Percentiles rank a stretch among this genome's conserved stretches.
phyloP scores from a whole-genome alignment of 2,113 vertebrate species.

The Myiagra hebetior region DNA sequence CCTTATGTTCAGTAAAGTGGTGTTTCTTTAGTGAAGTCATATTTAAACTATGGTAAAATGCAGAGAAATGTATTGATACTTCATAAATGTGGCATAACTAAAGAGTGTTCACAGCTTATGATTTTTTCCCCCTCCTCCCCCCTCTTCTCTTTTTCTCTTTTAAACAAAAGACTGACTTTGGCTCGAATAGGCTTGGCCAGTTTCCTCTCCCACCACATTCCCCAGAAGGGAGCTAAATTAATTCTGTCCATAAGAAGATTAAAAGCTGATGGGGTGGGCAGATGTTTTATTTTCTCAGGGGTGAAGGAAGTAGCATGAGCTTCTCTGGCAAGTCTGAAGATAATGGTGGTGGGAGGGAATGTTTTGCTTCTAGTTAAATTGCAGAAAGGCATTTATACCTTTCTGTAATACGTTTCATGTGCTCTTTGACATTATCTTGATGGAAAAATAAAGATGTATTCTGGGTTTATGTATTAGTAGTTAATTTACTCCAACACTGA shows the following conservation, averaged over 20 bases:
- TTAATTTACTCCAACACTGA: not conserved
- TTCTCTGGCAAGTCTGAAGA: not conserved
- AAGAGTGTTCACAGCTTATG: not conserved
- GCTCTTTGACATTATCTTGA: not conserved
- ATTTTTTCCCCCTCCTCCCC: not conserved
- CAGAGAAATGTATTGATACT: not conserved
- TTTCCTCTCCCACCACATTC: not conserved
- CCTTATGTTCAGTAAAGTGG: not conserved
- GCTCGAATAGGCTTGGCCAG: not conserved
- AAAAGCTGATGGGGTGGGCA: conserved; percentile 26
- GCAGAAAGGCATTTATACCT: not conserved
- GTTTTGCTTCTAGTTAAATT: not conserved
- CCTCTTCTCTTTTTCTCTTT: not conserved
- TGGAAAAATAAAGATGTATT: not conserved
- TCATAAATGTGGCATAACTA: not conserved
- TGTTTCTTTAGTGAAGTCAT: not conserved
- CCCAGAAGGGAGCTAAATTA: conserved; percentile 18
- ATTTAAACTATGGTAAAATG: not conserved
- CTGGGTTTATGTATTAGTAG: not conserved
- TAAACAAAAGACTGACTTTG: not conserved
- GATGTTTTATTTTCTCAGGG: conserved; percentile 34
- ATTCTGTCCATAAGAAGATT: conserved; percentile 1
- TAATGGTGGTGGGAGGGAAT: not conserved
- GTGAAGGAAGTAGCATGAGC: not conserved
- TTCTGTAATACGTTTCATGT: not conserved